Conservation (phyloP, 2,113 vertebrate genomes). For the Urocynchramus pylzowi region DNA sequence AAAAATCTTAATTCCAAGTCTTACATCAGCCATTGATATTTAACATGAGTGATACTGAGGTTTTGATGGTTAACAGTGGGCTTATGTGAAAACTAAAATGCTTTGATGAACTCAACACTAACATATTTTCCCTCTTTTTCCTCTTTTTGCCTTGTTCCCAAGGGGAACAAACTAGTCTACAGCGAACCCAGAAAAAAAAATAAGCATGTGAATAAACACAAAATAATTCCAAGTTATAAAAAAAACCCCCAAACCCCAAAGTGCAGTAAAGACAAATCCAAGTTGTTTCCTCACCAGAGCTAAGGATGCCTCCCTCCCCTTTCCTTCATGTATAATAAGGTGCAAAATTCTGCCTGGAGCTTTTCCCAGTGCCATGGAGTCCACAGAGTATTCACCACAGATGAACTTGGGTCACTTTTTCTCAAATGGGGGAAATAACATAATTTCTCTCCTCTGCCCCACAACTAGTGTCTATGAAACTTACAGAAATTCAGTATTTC, state of each 20-base stretch:
- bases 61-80: neutral
- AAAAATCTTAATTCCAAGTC: neutral
- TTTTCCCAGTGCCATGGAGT: neutral
- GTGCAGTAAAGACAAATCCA: neutral
- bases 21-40: neutral
- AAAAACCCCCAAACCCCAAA: rapidly evolving
- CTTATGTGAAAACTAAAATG: neutral
- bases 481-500: neutral
- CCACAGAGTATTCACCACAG: neutral
- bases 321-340: neutral
- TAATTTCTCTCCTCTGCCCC: neutral
- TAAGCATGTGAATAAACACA: neutral
- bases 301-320: neutral
- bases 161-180: neutral
- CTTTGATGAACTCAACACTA: neutral
- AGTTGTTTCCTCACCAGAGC: neutral
- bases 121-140: too few relatives aligned
- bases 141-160: neutral
- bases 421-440: neutral
- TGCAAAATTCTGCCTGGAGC: neutral
- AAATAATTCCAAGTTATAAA: neutral
- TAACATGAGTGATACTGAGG: neutral
- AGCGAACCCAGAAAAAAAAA: neutral
- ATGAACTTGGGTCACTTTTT: neutral
- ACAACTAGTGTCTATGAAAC: neutral